Conservation (phyloP, 92 coral and sea anemone genomes). For the Parazoanthus swiftii region DNA sequence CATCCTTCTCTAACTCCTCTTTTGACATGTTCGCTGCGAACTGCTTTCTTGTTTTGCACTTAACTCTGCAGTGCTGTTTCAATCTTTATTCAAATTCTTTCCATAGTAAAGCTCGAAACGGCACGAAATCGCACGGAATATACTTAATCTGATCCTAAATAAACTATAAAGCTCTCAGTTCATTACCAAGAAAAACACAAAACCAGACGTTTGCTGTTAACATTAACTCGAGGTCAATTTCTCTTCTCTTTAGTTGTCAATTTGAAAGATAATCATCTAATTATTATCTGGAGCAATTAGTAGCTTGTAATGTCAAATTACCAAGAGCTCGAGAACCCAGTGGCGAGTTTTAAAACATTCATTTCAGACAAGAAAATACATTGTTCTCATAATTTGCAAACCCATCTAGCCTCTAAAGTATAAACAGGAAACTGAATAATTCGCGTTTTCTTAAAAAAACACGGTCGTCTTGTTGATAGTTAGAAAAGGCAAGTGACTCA, state of each 20-base stretch:
- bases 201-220: not conserved
- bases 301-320: not conserved
- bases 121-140: not conserved
- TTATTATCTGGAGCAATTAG: not conserved
- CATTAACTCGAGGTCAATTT: not conserved
- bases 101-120: not conserved
- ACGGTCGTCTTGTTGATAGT: not conserved
- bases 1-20: not conserved
- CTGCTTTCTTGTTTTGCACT: not conserved
- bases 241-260: conserved; percentile 10
- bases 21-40: not conserved
- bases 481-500: not conserved
- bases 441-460: not conserved
- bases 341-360: no score
- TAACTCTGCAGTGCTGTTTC: not conserved
- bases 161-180: conserved; percentile 20
- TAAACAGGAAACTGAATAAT: not conserved
- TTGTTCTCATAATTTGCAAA: not conserved
- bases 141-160: conserved; percentile 1
- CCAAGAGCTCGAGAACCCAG: not conserved
- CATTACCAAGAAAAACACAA: conserved; percentile 1
- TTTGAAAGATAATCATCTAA: not conserved
- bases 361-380: no score
- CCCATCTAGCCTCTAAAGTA: not conserved
- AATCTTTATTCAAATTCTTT: conserved; percentile 3